These are phyloP conservation scores for Falco berigora DNA, from an alignment of 2,797 vertebrate genomes.

Conservation along the genomic window DNA sequence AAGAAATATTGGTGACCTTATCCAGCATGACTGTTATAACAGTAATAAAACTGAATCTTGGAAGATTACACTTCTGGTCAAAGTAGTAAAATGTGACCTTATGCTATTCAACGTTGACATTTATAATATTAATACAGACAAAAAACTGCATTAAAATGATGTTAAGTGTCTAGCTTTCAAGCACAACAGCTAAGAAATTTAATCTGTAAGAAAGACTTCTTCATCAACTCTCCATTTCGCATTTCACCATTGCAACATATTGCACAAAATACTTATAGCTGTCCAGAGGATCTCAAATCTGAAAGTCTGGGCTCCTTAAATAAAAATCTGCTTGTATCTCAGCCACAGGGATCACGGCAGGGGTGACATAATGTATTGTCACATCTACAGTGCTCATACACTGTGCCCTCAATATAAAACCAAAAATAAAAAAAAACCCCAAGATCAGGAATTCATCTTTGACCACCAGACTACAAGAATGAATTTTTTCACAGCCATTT, in stretches of 20 bases:
- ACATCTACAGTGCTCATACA: background rate
- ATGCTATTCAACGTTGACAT: conserved; percentile 73
- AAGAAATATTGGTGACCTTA: conserved; percentile 79
- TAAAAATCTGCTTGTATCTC: background rate
- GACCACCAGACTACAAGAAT: background rate
- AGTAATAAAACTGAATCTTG: conserved; percentile 76
- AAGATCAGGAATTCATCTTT: background rate
- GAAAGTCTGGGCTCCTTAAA: background rate
- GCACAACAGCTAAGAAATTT: conserved; percentile 44
- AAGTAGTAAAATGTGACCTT: conserved; percentile 79
- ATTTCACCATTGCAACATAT: background rate
- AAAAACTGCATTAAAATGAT: conserved; percentile 72
- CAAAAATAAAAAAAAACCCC: background rate
- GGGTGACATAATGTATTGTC: background rate
- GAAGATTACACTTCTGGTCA: conserved; percentile 77
- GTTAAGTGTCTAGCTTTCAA: conserved; percentile 58
- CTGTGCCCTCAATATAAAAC: background rate
- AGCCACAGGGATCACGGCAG: background rate
- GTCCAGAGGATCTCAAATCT: background rate
- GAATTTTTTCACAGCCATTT: background rate
- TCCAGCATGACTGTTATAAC: conserved; percentile 72
- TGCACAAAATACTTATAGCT: background rate
- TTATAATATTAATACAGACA: conserved; percentile 77
- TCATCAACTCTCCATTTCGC: background rate
- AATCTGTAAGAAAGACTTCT: conserved; percentile 1